A percentile compares a stretch with the other conserved stretches of the same genome.
These are phyloP conservation scores for Colletes gigas DNA, from an alignment of 1,140 invertebrate genomes.

Conservation along the genomic window DNA sequence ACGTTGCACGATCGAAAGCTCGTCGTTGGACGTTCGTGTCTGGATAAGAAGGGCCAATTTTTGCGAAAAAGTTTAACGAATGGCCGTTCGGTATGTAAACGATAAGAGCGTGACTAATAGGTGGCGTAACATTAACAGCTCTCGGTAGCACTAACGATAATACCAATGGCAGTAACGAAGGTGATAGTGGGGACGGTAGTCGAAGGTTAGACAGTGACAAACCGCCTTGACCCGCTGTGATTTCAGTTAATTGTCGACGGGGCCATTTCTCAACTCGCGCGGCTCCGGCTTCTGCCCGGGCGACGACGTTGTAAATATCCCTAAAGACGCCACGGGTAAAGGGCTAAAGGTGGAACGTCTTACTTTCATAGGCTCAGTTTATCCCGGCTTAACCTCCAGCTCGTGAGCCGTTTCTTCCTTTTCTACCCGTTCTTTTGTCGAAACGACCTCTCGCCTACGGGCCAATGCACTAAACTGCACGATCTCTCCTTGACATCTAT, in stretches of 20 bases:
- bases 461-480: background rate
- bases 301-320: constrained; percentile 71
- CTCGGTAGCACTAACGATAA: constrained; percentile 53
- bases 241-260: constrained; percentile 75
- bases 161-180: constrained; percentile 37
- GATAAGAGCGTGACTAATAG: constrained; percentile 30
- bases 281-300: constrained; percentile 54
- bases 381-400: constrained; percentile 36
- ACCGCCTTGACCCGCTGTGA: constrained; percentile 69
- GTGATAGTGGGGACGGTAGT: constrained; percentile 52
- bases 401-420: constrained; percentile 53
- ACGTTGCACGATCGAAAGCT: too few relatives aligned
- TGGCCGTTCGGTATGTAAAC: background rate
- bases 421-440: constrained; percentile 50
- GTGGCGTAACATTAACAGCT: constrained; percentile 38
- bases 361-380: constrained; percentile 63
- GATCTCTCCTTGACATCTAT: too few relatives aligned
- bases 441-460: constrained; percentile 37
- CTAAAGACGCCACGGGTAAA: constrained; percentile 66
- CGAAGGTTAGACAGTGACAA: constrained; percentile 70
- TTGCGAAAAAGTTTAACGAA: constrained; percentile 12
- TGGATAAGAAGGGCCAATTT: too few relatives aligned
- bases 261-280: constrained; percentile 72
- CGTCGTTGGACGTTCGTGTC: too few relatives aligned
- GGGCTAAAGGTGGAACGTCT: constrained; percentile 70